phyloP scores from a whole-genome alignment of 1,140 invertebrate species.

The Ganaspis sp. region DNA sequence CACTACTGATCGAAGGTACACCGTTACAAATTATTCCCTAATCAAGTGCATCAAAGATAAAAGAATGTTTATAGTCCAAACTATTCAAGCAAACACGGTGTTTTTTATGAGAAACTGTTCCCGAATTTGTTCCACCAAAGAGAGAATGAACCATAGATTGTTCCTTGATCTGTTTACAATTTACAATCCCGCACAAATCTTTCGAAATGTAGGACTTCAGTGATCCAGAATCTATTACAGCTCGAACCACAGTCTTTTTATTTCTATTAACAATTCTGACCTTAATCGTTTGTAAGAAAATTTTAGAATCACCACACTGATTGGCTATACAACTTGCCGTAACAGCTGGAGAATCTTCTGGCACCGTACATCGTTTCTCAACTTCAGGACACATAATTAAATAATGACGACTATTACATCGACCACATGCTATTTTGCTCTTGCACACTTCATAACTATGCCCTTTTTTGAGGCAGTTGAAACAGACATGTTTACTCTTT shows the following conservation, averaged over 20 bases:
- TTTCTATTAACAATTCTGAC: not conserved
- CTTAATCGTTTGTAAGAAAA: conserved; percentile 55
- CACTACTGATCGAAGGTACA: not conserved
- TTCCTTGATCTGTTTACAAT: conserved; percentile 45
- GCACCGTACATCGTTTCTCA: not conserved
- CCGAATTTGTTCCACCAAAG: conserved; percentile 8
- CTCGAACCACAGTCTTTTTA: not conserved
- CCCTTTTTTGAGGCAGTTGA: not conserved
- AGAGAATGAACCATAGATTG: not conserved
- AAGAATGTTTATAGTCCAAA: conserved; percentile 31
- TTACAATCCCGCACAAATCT: conserved; percentile 50
- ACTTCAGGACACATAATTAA: not conserved
- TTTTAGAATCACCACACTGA: conserved; percentile 57
- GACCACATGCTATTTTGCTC: not conserved
- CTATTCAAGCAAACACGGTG: conserved; percentile 34
- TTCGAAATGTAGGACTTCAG: not conserved
- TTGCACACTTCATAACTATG: not conserved
- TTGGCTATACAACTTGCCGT: not conserved
- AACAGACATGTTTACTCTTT: not conserved
- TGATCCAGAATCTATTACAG: not conserved
- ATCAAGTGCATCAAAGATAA: conserved; percentile 43
- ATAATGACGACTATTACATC: not conserved
- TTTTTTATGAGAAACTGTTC: not conserved
- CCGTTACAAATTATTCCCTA: conserved; percentile 44
- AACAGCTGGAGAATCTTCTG: not conserved